phyloP scores from a whole-genome alignment of 2,888 invertebrate species.

The Pasiphila rectangulata region DNA sequence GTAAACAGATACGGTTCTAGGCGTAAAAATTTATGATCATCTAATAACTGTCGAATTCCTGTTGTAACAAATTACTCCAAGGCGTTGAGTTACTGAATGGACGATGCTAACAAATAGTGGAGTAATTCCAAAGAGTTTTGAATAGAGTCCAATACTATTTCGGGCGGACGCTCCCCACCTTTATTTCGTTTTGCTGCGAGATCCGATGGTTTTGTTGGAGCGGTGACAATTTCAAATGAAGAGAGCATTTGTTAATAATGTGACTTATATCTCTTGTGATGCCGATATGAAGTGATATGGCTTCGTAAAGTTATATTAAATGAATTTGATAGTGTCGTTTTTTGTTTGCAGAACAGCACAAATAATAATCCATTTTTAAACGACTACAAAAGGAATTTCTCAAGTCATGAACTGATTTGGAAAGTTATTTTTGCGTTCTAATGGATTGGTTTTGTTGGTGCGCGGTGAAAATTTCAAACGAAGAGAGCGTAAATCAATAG shows the following conservation, averaged over 20 bases:
- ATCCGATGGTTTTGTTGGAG: conserved; percentile 48
- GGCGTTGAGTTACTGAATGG: conserved; percentile 78
- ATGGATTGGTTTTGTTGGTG: no score
- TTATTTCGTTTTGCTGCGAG: conserved; percentile 64
- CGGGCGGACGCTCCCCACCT: conserved; percentile 67
- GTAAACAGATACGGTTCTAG: conserved; percentile 47
- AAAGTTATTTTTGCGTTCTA: no score
- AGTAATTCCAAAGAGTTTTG: conserved; percentile 79
- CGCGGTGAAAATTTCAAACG: no score
- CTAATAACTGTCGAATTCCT: conserved; percentile 70
- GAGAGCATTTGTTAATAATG: conserved; percentile 25
- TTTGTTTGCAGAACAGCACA: no score
- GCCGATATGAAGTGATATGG: conserved; percentile 20
- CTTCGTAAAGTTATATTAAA: no score
- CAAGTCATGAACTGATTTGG: no score
- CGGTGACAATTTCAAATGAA: conserved; percentile 22
- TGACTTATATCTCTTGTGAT: conserved; percentile 30
- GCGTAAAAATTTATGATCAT: conserved; percentile 58
- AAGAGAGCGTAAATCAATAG: no score
- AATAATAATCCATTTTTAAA: no score
- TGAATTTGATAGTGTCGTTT: no score
- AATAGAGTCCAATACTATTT: conserved; percentile 79
- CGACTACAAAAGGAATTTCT: no score
- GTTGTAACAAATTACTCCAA: conserved; percentile 62
- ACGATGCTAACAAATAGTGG: conserved; percentile 70